Evolutionary conservation across 2,888 invertebrate genomes (phyloP).

Genomic region (Ellobium chinense): DNA sequence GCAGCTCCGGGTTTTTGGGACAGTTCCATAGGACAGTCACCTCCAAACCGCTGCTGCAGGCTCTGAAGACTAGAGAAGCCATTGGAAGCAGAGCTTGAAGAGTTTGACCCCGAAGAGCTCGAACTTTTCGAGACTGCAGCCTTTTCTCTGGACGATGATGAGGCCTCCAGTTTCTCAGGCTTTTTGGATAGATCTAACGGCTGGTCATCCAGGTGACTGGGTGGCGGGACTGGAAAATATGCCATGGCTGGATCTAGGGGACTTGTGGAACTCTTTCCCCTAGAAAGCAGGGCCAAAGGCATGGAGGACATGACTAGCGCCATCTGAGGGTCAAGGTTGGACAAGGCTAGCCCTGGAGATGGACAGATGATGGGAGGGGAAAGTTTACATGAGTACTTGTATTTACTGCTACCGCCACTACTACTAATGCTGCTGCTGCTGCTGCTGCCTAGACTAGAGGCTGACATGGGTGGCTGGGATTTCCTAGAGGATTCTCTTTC

Average conservation of each 20-base stretch:
- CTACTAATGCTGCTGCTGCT: too few relatives aligned
- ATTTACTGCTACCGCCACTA: constrained; percentile 27
- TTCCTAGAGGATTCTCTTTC: not conserved
- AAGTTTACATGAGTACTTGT: constrained; percentile 25
- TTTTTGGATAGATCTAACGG: constrained; percentile 44
- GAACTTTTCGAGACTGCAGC: not conserved
- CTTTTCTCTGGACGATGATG: not conserved
- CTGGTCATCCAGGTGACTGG: constrained; percentile 24
- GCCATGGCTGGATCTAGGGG: not conserved
- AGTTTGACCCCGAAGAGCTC: not conserved
- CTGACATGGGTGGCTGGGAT: not conserved
- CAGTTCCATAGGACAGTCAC: constrained; percentile 64
- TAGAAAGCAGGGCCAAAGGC: constrained; percentile 33
- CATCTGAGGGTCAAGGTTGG: constrained; percentile 31
- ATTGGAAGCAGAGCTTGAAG: constrained; percentile 14
- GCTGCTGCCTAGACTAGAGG: not conserved
- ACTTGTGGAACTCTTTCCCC: constrained; percentile 9
- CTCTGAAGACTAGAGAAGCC: constrained; percentile 70
- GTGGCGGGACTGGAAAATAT: not conserved
- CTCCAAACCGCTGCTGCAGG: constrained; percentile 72
- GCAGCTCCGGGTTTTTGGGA: constrained; percentile 51
- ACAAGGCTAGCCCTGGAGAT: not conserved
- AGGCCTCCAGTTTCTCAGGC: not conserved
- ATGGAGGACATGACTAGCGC: constrained; percentile 32
- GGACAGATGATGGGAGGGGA: constrained; percentile 7